Percentiles rank a stretch among this genome's conserved stretches.
phyloP scores from a whole-genome alignment of 1,140 invertebrate genomes.

The Listronotus bonariensis region DNA sequence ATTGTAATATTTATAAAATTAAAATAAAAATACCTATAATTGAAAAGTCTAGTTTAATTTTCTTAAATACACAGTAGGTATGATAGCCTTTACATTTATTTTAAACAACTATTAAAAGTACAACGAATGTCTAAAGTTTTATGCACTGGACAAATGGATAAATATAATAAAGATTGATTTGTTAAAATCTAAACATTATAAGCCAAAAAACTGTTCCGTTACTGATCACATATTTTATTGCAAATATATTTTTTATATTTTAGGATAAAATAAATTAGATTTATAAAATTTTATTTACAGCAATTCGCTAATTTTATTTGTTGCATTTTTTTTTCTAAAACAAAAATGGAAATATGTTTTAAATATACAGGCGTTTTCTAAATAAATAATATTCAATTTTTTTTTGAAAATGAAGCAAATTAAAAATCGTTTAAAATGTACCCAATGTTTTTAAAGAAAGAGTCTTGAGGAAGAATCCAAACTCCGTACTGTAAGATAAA shows the following conservation, averaged over 20 bases:
- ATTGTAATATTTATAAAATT: constrained; percentile 18
- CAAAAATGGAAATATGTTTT: too few species aligned
- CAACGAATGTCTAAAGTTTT: constrained; percentile 43
- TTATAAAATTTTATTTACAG: too few species aligned
- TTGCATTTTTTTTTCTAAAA: too few species aligned
- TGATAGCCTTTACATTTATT: constrained; percentile 22
- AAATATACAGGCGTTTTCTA: too few species aligned
- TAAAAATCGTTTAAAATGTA: too few species aligned
- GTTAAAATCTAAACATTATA: constrained; percentile 34
- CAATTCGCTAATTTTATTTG: too few species aligned
- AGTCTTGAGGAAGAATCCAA: too few species aligned
- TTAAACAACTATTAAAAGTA: constrained; percentile 39
- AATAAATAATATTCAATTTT: too few species aligned
- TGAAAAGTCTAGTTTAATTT: constrained; percentile 42
- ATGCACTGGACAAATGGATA: constrained; percentile 47
- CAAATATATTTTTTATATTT: constrained; percentile 21
- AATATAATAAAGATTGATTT: constrained; percentile 36
- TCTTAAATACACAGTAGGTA: constrained; percentile 45
- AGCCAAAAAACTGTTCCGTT: constrained; percentile 36
- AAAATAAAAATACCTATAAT: constrained; percentile 36
- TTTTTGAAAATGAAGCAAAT: too few species aligned
- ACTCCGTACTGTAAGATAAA: too few species aligned
- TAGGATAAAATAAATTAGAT: too few species aligned
- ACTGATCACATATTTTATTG: constrained; percentile 7
- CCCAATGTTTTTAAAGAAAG: too few species aligned